A percentile compares a stretch with the other conserved stretches of the same genome.
Conservation (phyloP, 2,113 vertebrate genomes). For the Clupea harengus region DNA sequence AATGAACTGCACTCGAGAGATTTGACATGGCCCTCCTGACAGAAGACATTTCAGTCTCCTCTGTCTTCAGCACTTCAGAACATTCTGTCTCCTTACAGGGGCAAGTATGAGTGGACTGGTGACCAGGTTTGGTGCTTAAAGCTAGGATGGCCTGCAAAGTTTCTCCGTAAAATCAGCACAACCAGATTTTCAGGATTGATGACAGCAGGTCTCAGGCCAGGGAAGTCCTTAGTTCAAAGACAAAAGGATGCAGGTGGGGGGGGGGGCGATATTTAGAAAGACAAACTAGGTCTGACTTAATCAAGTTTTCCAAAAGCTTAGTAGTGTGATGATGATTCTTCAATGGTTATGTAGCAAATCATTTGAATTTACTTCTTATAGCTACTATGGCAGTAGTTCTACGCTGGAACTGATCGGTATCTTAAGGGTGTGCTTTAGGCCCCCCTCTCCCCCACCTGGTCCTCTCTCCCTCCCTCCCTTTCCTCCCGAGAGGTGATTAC, state of each 20-base stretch:
- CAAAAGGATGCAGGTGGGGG: neutral
- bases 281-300: neutral
- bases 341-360: neutral
- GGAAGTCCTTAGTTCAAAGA: neutral
- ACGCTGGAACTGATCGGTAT: neutral
- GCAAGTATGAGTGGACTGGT: neutral
- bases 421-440: slow-evolving; percentile 42
- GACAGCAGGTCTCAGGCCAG: neutral
- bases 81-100: too few species aligned
- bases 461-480: slow-evolving; percentile 18
- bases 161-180: neutral
- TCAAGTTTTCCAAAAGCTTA: too few species aligned
- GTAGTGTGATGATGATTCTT: neutral
- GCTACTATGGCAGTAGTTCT: neutral
- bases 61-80: neutral
- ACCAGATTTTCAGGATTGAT: slow-evolving; percentile 4
- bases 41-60: neutral
- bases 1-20: neutral
- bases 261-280: neutral
- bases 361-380: neutral
- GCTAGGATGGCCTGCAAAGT: neutral
- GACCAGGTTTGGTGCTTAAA: neutral
- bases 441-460: slow-evolving; percentile 16
- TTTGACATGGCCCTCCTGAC: neutral
- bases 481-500: slow-evolving; percentile 45